Evolutionary conservation across 2,113 vertebrate genomes (phyloP).

Genomic region (Pachyramphus minor): DNA sequence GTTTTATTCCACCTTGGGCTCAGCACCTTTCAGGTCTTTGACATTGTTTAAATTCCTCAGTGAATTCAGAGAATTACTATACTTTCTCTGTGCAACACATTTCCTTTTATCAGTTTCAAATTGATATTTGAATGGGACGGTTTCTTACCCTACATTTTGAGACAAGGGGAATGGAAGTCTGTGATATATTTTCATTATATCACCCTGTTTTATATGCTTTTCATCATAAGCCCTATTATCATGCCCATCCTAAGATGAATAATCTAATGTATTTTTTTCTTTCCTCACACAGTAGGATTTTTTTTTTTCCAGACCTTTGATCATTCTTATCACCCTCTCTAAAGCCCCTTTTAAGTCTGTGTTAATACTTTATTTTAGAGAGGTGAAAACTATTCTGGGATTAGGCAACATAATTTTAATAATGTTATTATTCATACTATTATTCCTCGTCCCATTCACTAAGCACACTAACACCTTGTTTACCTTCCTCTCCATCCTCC

Average conservation of each 20-base stretch:
- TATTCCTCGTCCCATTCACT: neutral
- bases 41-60: neutral
- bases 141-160: neutral
- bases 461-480: neutral
- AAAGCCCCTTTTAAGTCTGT: slow-evolving; percentile 43
- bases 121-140: slow-evolving; percentile 4
- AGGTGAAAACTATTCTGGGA: slow-evolving; percentile 27
- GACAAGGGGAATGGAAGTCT: neutral
- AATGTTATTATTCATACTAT: neutral
- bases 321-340: slow-evolving; percentile 37
- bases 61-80: neutral
- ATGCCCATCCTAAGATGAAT: neutral
- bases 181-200: slow-evolving; percentile 41
- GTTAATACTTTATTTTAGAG: slow-evolving; percentile 7
- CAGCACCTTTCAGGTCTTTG: neutral
- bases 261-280: neutral
- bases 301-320: slow-evolving; percentile 37
- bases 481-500: neutral
- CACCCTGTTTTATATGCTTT: slow-evolving; percentile 19
- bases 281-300: neutral
- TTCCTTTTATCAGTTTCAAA: slow-evolving; percentile 8
- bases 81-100: neutral
- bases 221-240: neutral
- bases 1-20: neutral
- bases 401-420: slow-evolving; percentile 36